Evolutionary conservation across 2,888 invertebrate species (phyloP).

Genomic region (Timema cristinae): DNA sequence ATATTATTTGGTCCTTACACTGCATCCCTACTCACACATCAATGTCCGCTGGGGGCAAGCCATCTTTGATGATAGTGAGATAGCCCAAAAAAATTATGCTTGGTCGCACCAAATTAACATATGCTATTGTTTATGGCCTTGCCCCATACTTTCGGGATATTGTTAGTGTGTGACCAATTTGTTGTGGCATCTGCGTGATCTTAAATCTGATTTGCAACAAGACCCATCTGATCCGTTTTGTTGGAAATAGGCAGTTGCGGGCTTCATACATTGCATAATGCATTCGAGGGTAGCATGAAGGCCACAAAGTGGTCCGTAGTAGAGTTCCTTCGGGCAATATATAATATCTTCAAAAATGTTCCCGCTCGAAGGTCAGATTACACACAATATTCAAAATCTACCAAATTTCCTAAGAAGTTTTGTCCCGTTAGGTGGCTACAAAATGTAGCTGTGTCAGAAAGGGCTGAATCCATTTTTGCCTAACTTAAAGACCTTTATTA

Average conservation of each 20-base stretch:
- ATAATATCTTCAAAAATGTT: slow-evolving; percentile 27
- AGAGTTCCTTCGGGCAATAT: slow-evolving; percentile 22
- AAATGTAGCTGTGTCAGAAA: slow-evolving; percentile 28
- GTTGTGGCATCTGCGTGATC: background rate
- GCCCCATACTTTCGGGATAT: too few relatives aligned
- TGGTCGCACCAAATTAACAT: too few relatives aligned
- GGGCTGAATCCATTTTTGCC: slow-evolving; percentile 23
- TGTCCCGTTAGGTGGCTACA: slow-evolving; percentile 26
- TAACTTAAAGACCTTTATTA: slow-evolving; percentile 22
- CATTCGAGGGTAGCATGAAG: background rate
- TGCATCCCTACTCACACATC: too few relatives aligned
- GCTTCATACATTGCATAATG: slow-evolving; percentile 8
- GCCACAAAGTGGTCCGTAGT: too few relatives aligned
- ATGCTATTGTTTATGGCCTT: too few relatives aligned
- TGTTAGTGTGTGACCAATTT: background rate
- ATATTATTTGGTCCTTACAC: too few relatives aligned
- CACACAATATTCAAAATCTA: slow-evolving; percentile 17
- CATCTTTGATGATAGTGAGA: too few relatives aligned
- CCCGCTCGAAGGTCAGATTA: slow-evolving; percentile 26
- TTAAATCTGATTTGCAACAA: slow-evolving; percentile 1
- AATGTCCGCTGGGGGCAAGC: too few relatives aligned
- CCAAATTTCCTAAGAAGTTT: slow-evolving; percentile 25
- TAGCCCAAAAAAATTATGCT: too few relatives aligned
- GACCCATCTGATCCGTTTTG: slow-evolving; percentile 8
- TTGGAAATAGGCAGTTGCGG: background rate